These are phyloP conservation scores for Octonoba sinensis DNA, from an alignment of 2,888 invertebrate genomes.

Conservation along the genomic window DNA sequence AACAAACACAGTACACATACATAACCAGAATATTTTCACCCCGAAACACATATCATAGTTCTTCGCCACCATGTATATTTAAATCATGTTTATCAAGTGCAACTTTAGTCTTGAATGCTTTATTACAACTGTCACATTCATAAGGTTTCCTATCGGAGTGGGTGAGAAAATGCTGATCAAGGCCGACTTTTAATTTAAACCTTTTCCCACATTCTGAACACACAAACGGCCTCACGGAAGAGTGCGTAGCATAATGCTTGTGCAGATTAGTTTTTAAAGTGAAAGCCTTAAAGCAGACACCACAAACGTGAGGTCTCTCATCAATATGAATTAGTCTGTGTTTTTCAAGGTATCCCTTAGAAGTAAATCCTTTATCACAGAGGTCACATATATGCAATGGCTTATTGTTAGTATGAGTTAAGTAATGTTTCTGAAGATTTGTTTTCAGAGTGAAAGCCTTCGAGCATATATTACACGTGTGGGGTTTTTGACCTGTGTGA, in stretches of 20 bases:
- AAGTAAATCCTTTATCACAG: slow-evolving; percentile 52
- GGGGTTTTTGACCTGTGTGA: slow-evolving; percentile 46
- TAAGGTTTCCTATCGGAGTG: slow-evolving; percentile 46
- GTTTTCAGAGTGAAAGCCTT: slow-evolving; percentile 56
- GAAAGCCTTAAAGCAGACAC: slow-evolving; percentile 54
- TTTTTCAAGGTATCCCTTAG: slow-evolving; percentile 49
- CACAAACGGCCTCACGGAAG: slow-evolving; percentile 25
- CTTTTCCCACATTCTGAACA: slow-evolving; percentile 48
- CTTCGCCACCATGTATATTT: too few relatives aligned
- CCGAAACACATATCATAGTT: too few relatives aligned
- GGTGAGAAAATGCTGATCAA: slow-evolving; percentile 43
- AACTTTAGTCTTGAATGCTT: slow-evolving; percentile 50
- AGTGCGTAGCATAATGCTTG: slow-evolving; percentile 46
- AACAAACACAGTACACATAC: too few relatives aligned
- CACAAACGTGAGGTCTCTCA: slow-evolving; percentile 57
- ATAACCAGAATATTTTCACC: too few relatives aligned
- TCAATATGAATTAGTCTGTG: slow-evolving; percentile 53
- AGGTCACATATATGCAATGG: slow-evolving; percentile 39
- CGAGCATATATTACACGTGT: slow-evolving; percentile 44
- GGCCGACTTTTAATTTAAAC: slow-evolving; percentile 50
- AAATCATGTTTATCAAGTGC: slow-evolving; percentile 40
- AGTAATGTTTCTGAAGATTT: slow-evolving; percentile 48
- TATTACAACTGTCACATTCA: slow-evolving; percentile 33
- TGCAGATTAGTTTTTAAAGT: slow-evolving; percentile 56
- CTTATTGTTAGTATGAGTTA: slow-evolving; percentile 43